Percentiles rank a stretch among this genome's conserved stretches.
Evolutionary conservation across 2,888 invertebrate species (phyloP).

Genomic region (Calameuta filiformis): DNA sequence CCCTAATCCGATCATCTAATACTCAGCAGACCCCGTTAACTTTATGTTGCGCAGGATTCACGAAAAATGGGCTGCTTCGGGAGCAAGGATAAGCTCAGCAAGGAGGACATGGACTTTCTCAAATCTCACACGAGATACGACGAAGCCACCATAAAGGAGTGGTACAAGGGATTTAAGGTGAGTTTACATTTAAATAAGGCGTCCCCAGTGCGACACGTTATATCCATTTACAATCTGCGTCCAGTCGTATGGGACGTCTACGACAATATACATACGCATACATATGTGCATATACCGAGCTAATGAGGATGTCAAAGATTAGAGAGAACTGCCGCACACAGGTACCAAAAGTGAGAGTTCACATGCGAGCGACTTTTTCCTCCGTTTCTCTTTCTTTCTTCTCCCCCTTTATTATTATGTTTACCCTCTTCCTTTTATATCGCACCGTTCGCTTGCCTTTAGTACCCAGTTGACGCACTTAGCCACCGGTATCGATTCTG

Average conservation of each 20-base stretch:
- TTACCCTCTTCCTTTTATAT: slow-evolving; percentile 1
- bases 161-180: slow-evolving; percentile 99
- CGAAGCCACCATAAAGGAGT: slow-evolving; percentile 98
- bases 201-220: slow-evolving; percentile 15
- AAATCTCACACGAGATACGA: slow-evolving; percentile 98
- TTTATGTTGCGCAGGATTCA: not conserved
- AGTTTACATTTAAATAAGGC: slow-evolving; percentile 54
- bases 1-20: not conserved
- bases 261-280: not conserved
- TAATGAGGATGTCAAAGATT: not conserved
- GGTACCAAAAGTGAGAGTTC: not conserved
- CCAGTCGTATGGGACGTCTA: not conserved
- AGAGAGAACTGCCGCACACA: not conserved
- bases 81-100: slow-evolving; percentile 95
- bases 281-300: not conserved
- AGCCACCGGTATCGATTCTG: not conserved
- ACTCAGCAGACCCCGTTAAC: not conserved
- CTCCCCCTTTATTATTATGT: not conserved
- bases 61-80: slow-evolving; percentile 90
- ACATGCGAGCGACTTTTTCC: not conserved
- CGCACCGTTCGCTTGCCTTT: not conserved
- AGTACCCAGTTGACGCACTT: not conserved
- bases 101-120: slow-evolving; percentile 99
- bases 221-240: not conserved
- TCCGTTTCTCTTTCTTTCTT: slow-evolving; percentile 4